A percentile compares a stretch with the other conserved stretches of the same genome.
phyloP scores from a whole-genome alignment of 2,113 vertebrate genomes.

The Apaloderma vittatum region DNA sequence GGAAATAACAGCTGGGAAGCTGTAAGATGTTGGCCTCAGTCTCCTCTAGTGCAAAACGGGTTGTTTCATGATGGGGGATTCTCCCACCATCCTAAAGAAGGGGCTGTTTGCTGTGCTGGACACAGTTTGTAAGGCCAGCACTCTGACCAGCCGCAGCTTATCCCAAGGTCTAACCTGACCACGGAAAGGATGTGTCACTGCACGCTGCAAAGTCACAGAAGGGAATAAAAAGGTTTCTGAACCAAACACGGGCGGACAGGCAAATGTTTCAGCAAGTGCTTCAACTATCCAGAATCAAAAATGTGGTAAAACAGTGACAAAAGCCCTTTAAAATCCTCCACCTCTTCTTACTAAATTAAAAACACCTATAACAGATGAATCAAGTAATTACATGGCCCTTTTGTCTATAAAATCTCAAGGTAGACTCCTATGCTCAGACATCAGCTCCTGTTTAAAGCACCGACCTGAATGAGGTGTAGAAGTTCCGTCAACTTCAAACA shows the following conservation, averaged over 20 bases:
- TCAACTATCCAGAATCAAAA: not conserved
- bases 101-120: not conserved
- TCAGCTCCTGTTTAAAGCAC: not conserved
- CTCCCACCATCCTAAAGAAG: not conserved
- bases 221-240: not conserved
- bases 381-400: not conserved
- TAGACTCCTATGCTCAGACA: not conserved
- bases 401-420: not conserved
- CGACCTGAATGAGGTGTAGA: not conserved
- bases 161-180: not conserved
- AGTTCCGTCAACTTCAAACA: not conserved
- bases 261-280: not conserved
- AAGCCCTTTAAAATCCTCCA: not conserved
- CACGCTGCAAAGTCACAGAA: not conserved
- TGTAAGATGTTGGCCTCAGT: accelerated
- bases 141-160: not conserved
- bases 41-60: not conserved
- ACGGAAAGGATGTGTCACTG: accelerated
- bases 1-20: not conserved
- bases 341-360: not conserved
- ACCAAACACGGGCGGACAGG: not conserved
- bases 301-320: not conserved
- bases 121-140: not conserved
- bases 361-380: not conserved
- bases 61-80: not conserved